Conservation (phyloP, 2,113 vertebrate species). For the Xerus inauris region DNA sequence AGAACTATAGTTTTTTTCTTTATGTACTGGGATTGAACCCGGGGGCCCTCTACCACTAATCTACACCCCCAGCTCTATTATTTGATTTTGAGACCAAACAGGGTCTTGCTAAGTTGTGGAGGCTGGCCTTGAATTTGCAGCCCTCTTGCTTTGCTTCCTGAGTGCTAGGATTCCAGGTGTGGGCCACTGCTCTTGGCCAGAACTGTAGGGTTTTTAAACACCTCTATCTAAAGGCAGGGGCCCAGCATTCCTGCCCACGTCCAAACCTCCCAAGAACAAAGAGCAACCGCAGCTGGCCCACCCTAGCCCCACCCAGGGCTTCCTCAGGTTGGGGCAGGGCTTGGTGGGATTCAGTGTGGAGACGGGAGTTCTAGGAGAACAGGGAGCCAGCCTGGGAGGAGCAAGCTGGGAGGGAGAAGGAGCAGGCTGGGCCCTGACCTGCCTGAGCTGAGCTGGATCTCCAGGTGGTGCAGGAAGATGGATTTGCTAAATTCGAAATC, state of each 20-base stretch:
- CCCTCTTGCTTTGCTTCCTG: neutral
- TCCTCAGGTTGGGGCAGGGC: neutral
- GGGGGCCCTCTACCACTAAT: neutral
- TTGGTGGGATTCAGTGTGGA: neutral
- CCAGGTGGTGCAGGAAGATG: conserved; percentile 89
- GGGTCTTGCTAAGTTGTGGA: neutral
- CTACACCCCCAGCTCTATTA: neutral
- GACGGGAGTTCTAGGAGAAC: neutral
- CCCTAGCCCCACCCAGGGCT: neutral
- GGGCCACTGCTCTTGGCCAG: too few species aligned
- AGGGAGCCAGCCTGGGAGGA: neutral
- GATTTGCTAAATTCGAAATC: conserved; percentile 95
- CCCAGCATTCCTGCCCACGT: too few species aligned
- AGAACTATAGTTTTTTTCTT: neutral
- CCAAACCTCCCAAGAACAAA: neutral
- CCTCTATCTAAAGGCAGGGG: neutral
- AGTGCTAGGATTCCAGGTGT: neutral
- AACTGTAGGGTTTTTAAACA: neutral
- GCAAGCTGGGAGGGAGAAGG: neutral
- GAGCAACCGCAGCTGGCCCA: too few species aligned
- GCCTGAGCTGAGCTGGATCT: conserved; percentile 86
- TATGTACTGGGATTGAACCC: neutral
- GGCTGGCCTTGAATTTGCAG: neutral
- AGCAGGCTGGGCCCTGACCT: neutral
- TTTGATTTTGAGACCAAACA: neutral